Base-by-base conservation (phyloP, 2,888 invertebrate species). In the Latrodectus hesperus region DNA sequence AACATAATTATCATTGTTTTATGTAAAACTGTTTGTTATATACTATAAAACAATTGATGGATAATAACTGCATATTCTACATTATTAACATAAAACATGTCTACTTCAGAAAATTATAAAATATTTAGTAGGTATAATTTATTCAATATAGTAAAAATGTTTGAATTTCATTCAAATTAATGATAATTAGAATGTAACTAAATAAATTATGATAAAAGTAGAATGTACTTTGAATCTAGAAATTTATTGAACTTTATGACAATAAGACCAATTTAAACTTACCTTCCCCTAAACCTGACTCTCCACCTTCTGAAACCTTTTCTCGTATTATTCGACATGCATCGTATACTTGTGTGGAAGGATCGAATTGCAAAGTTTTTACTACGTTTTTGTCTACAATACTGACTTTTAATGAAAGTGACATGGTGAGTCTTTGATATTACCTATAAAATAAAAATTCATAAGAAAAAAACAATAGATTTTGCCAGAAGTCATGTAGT, bases 331-430 rank as follows among this genome's bases (percentile, higher is more conserved):
- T 95, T 92, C 96, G 95, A 93, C 99, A 99, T 76, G 98, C 98
- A 93, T 99, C 99, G 94, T 96, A 98, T 82, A 99, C 96, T 89
- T 97, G 95, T 90, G 96, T 98, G 91, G 96, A 95, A 65, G 98
- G 97, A 93, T 98, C 98, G 93, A 99, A 99, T 93, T 99, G 98
- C 94, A 99, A 98, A 91, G 98, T 98, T 94, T 99, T 99, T 92
- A 97, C 97, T 91, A 97, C 92, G 90, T 92, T 93, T 90, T 92
- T 92, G 86, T 93, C 93, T 84, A 92, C 91, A 84, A 93, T 92
- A 91, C 93, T 92, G 89, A 94, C 93, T 90, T 93, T 93, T 90
- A 94, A 92, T 89, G 93, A 93, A 84, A 94, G 92, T 89, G 92
- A 93, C 88, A 93, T 93, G 93, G 92, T 87, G 85, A 53, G 38